Base-by-base conservation (phyloP, 2,888 invertebrate species). In the Calliopum simillimum region DNA sequence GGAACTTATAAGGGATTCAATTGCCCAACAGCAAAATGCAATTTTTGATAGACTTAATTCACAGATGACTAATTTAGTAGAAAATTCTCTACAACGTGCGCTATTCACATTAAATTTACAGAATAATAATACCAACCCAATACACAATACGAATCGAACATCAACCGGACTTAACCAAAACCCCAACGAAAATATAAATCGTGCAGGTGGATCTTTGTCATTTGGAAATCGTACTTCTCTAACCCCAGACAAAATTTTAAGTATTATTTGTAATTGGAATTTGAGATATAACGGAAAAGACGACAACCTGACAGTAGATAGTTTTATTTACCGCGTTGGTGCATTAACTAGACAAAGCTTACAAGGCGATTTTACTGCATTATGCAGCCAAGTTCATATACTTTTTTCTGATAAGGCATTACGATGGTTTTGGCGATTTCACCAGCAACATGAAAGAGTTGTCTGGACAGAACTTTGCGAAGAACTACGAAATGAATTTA, bases 241-340 rank as follows among this genome's bases (percentile, higher is more conserved):
- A 11, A n/a, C 16, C 16, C 19, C 53, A 8, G 53, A 53, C 21
- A 53, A 53, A 16, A 53, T 53, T 4, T 19, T 21, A 53, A 53
- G 21, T 53, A 53, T 53, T 4, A 53, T 53, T 11, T 53, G 19
- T 53, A 53, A 53, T 53, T n/a, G 53, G 53, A 53, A 53, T 53
- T 53, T 53, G 21, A 53, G 21, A 16, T 53, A 19, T 53, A 8
- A 2, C 3, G 53, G 53, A 53, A 16, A 53, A 11, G 19, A 16
- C 6, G 53, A 53, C 21, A n/a, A n/a, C n/a, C n/a, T n/a, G n/a
- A n/a, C 53, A 14, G 53, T 16, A 19, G 53, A 53, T 4, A 53
- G 53, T 53, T 53, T 53, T 53, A 12, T 53, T n/a, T 53, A 53
- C 19, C 4, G 53, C 16, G 19, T 53, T 4, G 11, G 53, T 16